Base-by-base conservation (phyloP, 2,113 vertebrate species). In the Zingel zingel region DNA sequence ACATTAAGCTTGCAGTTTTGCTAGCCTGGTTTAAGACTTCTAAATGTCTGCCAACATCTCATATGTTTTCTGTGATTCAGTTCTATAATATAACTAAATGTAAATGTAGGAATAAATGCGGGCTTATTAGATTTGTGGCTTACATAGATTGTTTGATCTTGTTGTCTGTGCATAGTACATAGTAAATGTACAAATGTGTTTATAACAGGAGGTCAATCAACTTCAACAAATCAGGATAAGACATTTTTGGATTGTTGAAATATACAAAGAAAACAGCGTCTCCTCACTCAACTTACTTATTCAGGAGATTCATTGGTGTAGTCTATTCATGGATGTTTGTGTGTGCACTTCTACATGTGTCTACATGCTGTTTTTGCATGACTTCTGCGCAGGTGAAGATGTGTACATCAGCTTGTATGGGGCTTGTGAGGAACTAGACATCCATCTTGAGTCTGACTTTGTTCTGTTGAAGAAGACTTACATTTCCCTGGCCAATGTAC, bases 381-480 rank as follows among this genome's bases (percentile, higher is more conserved):
- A 82, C n/a, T 67, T 68, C 57, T 68, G 50, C 45, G 48, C 79
- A 99, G 98, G 97, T 78, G 96, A 98, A 88, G 93, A 95, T 6
- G 80, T 96, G 45, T 90, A 89, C 79, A 92, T 96, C 18, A 85
- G 57, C 79, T 87, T 98, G 57, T 95, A 91, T 72, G 98, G 96
- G 79, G 88, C 86, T 12, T 96, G 96, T 8, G 79, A 92, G 63
- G 96, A 99, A 51, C 74, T 96, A 79, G 93, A 95, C 23, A 88
- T 98, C 62, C 84, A 94, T 21, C 94, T 98, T 59, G 94, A 96
- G 61, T 94, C 91, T 74, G 96, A 94, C 67, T 92, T 79, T 0
- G 36, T 97, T 72, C 82, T 56, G 1, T 2, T 97, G 16, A 95
- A 94, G 74, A 96, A 95, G 77, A 98, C 97, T 1, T 97, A 94